phyloP scores from a whole-genome alignment of 2,888 invertebrate species.

The Drosophila neoperkinsi region DNA sequence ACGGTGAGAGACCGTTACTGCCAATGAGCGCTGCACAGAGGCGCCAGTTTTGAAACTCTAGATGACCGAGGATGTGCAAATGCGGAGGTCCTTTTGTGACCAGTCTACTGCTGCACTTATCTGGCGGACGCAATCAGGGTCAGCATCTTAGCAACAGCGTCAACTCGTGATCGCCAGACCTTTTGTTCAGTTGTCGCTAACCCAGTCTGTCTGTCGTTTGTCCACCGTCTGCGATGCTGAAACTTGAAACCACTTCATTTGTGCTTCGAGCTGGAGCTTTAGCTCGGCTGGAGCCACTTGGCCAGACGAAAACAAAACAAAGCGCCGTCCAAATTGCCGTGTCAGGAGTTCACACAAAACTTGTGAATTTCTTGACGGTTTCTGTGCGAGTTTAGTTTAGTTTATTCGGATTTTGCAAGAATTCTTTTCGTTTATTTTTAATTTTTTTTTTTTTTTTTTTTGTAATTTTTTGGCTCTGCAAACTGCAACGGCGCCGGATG shows the following conservation, averaged over 20 bases:
- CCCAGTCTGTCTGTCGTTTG: conserved; percentile 5
- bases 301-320: conserved; percentile 27
- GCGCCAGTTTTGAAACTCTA: conserved; percentile 49
- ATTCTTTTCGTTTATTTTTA: not conserved
- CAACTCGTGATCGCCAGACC: conserved; percentile 48
- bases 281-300: conserved; percentile 27
- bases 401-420: conserved; percentile 1
- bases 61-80: conserved; percentile 24
- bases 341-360: conserved; percentile 76
- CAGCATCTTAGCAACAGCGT: conserved; percentile 28
- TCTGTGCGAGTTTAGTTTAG: conserved; percentile 18
- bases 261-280: conserved; percentile 29
- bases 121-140: conserved; percentile 45
- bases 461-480: not conserved
- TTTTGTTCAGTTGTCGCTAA: conserved; percentile 29
- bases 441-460: not conserved
- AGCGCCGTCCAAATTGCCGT: conserved; percentile 45
- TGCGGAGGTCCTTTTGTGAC: conserved; percentile 31
- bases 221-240: conserved; percentile 38
- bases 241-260: conserved; percentile 72
- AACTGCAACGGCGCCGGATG: conserved; percentile 61
- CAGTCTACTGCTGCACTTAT: conserved; percentile 38
- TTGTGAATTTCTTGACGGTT: conserved; percentile 61
- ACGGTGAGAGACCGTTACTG: conserved; percentile 7
- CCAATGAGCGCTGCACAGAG: conserved; percentile 13